These are phyloP conservation scores for Neosilurus hyrtlii DNA, from an alignment of 2,797 vertebrate species.

Conservation along the genomic window DNA sequence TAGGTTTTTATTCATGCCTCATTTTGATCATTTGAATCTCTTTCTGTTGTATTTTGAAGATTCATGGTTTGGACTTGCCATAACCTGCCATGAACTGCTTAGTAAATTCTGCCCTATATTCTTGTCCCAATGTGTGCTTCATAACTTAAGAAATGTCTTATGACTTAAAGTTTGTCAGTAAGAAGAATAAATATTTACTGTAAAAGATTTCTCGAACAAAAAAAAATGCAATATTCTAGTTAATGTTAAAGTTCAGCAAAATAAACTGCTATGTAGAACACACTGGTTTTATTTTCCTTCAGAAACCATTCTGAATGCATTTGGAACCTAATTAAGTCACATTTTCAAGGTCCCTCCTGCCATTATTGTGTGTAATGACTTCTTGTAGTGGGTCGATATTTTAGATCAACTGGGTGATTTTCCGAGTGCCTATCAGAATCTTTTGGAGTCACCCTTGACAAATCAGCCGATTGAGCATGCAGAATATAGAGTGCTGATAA, in stretches of 20 bases:
- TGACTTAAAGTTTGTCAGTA: background rate
- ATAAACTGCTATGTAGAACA: constrained; percentile 31
- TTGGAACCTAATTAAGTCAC: constrained; percentile 81
- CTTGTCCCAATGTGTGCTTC: background rate
- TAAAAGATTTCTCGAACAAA: background rate
- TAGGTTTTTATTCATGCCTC: background rate
- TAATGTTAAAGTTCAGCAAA: constrained; percentile 17
- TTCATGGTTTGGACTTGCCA: background rate
- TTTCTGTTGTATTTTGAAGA: background rate
- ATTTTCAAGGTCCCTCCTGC: constrained; percentile 76
- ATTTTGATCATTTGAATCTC: background rate
- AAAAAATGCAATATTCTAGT: background rate
- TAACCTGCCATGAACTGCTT: background rate
- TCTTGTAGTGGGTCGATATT: constrained; percentile 79
- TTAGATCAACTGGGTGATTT: constrained; percentile 84
- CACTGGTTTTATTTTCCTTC: constrained; percentile 57
- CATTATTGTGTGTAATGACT: constrained; percentile 82
- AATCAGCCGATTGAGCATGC: constrained; percentile 76
- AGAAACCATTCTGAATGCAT: constrained; percentile 68
- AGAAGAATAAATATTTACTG: background rate
- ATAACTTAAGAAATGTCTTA: background rate
- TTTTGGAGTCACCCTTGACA: constrained; percentile 78
- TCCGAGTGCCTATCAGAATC: constrained; percentile 78
- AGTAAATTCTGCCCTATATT: background rate
- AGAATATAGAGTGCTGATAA: constrained; percentile 76